Base-by-base conservation (phyloP, 2,113 vertebrate genomes). In the Notechis scutatus region DNA sequence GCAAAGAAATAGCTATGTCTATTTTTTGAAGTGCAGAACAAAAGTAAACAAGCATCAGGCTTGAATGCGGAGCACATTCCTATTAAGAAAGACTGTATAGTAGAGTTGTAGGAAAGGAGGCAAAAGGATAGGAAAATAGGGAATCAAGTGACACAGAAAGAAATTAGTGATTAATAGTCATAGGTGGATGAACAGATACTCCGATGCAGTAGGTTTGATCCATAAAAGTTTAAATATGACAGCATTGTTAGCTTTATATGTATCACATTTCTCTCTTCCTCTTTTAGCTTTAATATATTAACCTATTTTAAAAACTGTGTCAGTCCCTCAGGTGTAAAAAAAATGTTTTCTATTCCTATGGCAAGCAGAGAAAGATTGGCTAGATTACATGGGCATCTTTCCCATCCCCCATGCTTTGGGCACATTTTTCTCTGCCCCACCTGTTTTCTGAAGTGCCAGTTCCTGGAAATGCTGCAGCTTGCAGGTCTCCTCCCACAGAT, bases 361-460 rank as follows among this genome's bases (percentile, higher is more conserved):
- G 61, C 47, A n/a, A 42, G 56, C 54, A 21, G 42, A 81, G 57
- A 91, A 56, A 69, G 34, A 47, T 55, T 34, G 91, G 59, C 89
- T 42, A 47, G 29, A n/a, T 91, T 74, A 57, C 21, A 9, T 57
- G 54, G 90, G 93, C 61, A 59, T 42, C 8, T 88, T 74, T 88
- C 90, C 90, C 64, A 29, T 57, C 59, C 86, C n/a, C 39, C 87
- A 18, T 55, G 86, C 86, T 64, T 81, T 90, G 81, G 57, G 85
- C 89, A 91, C 52, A 91, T 93, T 90, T 86, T 93, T 90, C 81
- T 87, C 47, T 54, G 50, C 85, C 57, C 90, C 59, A 55, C 34
- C 52, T 85, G 11, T 55, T 88, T 23, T 89, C 50, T 74, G 6
- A 12, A 45, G 52, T 91, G 93, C 39, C 90, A 81, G 86, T 88